Conservation (phyloP, 2,797 vertebrate species). For the Echeneis naucrates region DNA sequence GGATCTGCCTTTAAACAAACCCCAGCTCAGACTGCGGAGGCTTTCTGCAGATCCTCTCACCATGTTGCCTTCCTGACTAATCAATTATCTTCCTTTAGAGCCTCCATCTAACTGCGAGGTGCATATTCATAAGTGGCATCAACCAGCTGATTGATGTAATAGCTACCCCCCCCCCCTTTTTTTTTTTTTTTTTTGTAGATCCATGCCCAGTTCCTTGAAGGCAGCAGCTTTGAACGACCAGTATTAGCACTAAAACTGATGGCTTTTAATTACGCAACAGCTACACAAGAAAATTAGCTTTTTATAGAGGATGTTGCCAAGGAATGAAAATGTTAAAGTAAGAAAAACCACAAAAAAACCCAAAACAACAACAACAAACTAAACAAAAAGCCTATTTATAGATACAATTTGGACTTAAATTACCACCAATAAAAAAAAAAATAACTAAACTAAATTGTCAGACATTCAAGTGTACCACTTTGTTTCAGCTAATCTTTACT, state of each 20-base stretch:
- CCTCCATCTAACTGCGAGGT: constrained; percentile 83
- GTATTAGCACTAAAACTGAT: constrained; percentile 29
- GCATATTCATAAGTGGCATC: constrained; percentile 88
- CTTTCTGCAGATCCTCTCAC: constrained; percentile 60
- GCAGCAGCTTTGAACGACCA: constrained; percentile 52
- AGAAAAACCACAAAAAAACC: too few species aligned
- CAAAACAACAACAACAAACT: too few species aligned
- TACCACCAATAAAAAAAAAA: not conserved
- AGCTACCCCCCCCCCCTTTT: constrained; percentile 30
- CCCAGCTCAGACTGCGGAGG: constrained; percentile 50
- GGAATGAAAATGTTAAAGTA: not conserved
- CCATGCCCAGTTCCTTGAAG: constrained; percentile 58
- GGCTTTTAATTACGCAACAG: constrained; percentile 9
- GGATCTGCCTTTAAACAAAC: constrained; percentile 62
- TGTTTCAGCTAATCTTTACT: not conserved
- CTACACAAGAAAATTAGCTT: not conserved
- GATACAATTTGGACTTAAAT: not conserved
- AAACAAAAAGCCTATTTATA: not conserved
- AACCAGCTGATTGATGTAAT: constrained; percentile 88
- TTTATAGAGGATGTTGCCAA: not conserved
- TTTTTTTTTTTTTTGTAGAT: not conserved
- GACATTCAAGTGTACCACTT: not conserved
- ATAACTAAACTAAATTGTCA: too few species aligned
- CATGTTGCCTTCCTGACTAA: constrained; percentile 86
- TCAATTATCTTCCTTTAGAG: constrained; percentile 87